Percentiles rank a stretch among this genome's conserved stretches.
Conservation (phyloP, 2,113 vertebrate genomes). For the Syngnathus typhle region DNA sequence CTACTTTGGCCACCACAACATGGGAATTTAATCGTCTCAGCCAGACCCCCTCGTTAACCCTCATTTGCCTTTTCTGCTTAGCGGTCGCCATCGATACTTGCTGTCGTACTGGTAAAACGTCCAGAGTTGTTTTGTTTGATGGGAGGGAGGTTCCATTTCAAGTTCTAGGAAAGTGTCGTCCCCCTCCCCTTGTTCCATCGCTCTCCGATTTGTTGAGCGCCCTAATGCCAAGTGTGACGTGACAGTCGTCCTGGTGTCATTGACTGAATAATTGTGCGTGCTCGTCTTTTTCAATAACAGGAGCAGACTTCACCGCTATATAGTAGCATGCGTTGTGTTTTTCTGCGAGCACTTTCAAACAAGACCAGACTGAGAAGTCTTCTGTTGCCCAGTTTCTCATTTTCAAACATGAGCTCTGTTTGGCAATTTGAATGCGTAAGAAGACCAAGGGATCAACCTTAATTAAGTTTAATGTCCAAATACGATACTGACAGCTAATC, state of each 20-base stretch:
- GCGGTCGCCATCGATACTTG: conserved; percentile 52
- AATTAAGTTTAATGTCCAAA: neutral
- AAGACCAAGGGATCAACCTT: neutral
- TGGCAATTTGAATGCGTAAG: neutral
- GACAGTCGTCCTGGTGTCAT: neutral
- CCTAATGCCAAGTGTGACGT: conserved; percentile 12
- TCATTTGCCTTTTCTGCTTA: conserved; percentile 37
- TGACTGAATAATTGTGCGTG: conserved; percentile 31
- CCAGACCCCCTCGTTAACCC: conserved; percentile 8
- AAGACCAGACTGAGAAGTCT: conserved; percentile 10
- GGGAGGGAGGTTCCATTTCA: conserved; percentile 36
- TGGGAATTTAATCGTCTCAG: conserved; percentile 28
- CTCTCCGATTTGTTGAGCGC: conserved; percentile 39
- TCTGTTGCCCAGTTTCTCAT: conserved; percentile 13
- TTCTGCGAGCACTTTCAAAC: neutral
- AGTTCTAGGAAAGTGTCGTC: conserved; percentile 33
- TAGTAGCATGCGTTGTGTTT: conserved; percentile 7
- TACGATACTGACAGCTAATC: conserved; percentile 5
- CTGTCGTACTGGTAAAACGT: conserved; percentile 42
- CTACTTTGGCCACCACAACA: neutral
- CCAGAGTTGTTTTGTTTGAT: conserved; percentile 32
- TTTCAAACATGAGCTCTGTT: neutral
- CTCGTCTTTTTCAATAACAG: conserved; percentile 41
- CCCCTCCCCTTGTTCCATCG: conserved; percentile 26
- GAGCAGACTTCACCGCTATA: conserved; percentile 21